Base-by-base conservation (phyloP, 2,888 invertebrate species). In the Rhamphomyia laevipes region DNA sequence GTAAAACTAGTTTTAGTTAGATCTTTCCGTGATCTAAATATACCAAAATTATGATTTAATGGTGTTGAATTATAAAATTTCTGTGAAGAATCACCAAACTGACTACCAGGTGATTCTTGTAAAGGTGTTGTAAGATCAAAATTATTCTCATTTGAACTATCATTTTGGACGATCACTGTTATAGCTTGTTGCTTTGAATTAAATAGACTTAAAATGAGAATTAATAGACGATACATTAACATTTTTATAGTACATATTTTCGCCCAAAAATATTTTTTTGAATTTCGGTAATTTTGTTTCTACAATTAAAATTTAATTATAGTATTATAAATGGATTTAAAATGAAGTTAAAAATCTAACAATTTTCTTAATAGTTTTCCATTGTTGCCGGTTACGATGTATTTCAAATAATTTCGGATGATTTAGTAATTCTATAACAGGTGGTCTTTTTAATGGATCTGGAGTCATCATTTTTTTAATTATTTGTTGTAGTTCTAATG, bases 391-490 rank as follows among this genome's bases (percentile, higher is more conserved):
- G 13, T 56, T 58, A 46, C 63, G 60, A 47, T 61, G 57, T 51
- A 68, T 57, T 47, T 52, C 50, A 10, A 57, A 49, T 31, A 69
- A 56, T 47, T 55, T 63, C 43, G 61, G 71, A 55, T 73, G 65
- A 10, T 66, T 59, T 5, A 81, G 60, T 12, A 80, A 61, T 48
- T 76, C 66, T 45, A 74, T 70, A 3, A 75, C 75, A 18, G 75
- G 73, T 5, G 79, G 77, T 52, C 80, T 64, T 48, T 63, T 60
- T 13, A 55, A 55, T 6, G 73, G 73, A 58, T 78, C 71, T 2
- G 75, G 74, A 37, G 71, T 66, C 71, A 80, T 73, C 80, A 81
- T 80, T 53, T 63, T 62, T 50, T 66, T 67, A 41, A 81, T 75
- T 3, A 80, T 65, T 47, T 67, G 58, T 58, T 72, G 69, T 43